A percentile compares a stretch with the other conserved stretches of the same genome.
phyloP scores from a whole-genome alignment of 2,113 vertebrate genomes.

The Leptobrachium ailaonicum region DNA sequence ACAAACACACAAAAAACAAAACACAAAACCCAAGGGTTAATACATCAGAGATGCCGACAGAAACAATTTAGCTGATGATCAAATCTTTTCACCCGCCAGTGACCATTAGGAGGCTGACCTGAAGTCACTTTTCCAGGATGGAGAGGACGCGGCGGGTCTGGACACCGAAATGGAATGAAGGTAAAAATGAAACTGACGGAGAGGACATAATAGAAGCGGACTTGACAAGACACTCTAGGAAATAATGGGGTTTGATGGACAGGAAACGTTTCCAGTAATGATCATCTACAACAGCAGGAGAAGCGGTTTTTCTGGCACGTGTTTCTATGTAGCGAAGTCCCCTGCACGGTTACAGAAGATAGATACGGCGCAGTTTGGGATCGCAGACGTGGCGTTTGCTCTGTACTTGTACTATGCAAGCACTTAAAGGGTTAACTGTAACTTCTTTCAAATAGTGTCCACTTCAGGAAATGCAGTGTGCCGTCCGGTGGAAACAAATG shows the following conservation, averaged over 20 bases:
- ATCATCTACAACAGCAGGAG: slow-evolving; percentile 34
- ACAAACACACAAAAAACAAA: too few relatives aligned
- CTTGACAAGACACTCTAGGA: slow-evolving; percentile 27
- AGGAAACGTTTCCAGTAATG: slow-evolving; percentile 22
- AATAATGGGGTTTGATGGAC: slow-evolving; percentile 45
- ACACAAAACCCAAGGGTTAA: background rate
- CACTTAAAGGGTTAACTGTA: too few relatives aligned
- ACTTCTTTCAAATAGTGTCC: too few relatives aligned
- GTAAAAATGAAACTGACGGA: slow-evolving; percentile 29
- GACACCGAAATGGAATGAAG: slow-evolving; percentile 33
- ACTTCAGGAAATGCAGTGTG: too few relatives aligned
- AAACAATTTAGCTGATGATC: slow-evolving; percentile 46
- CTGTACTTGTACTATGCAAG: too few relatives aligned
- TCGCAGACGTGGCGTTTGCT: too few relatives aligned
- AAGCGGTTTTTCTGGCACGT: background rate
- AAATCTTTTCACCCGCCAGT: slow-evolving; percentile 39
- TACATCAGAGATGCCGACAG: slow-evolving; percentile 43
- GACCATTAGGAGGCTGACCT: slow-evolving; percentile 43
- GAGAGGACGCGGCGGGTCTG: background rate
- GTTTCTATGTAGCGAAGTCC: slow-evolving; percentile 31
- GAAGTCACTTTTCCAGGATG: slow-evolving; percentile 2
- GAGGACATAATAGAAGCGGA: slow-evolving; percentile 33
- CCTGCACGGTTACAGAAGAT: background rate
- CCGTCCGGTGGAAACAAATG: too few relatives aligned
- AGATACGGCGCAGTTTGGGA: too few relatives aligned